Conservation (phyloP, 2,113 vertebrate genomes). For the Merops nubicus region DNA sequence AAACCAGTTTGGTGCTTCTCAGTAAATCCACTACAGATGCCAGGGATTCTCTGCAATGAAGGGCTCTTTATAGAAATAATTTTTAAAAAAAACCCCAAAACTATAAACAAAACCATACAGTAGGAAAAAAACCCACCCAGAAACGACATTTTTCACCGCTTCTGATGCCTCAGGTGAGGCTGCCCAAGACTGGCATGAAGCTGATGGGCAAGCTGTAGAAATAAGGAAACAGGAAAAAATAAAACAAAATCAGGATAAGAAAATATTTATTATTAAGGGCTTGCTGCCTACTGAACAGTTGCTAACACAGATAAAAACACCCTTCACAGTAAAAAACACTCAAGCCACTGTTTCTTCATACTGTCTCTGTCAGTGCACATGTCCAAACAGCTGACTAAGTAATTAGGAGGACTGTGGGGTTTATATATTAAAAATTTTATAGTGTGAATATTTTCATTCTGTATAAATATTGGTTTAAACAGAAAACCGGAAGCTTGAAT, state of each 20-base stretch:
- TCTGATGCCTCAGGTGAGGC: background rate
- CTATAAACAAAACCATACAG: conserved; percentile 1
- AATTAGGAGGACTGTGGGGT: conserved; percentile 8
- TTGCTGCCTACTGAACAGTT: background rate
- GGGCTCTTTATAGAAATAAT: background rate
- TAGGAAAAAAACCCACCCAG: background rate
- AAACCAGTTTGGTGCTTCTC: background rate
- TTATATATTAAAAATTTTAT: conserved; percentile 45
- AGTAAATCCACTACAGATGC: background rate
- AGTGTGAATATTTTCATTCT: conserved; percentile 50
- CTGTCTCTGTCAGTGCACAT: background rate
- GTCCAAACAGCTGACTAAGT: conserved; percentile 35
- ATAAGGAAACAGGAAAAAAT: conserved; percentile 46
- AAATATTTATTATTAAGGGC: conserved; percentile 41
- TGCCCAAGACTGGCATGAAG: background rate
- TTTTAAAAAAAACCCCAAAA: background rate
- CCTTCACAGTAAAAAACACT: conserved; percentile 44
- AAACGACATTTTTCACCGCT: background rate
- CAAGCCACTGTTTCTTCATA: conserved; percentile 12
- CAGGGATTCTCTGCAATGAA: background rate
- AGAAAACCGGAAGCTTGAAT: conserved; percentile 31
- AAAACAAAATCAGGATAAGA: conserved; percentile 44
- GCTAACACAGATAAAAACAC: conserved; percentile 34
- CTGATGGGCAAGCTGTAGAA: background rate
- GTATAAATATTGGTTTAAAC: conserved; percentile 63